Percentiles rank a stretch among this genome's conserved stretches.
Conservation (phyloP, 2,113 vertebrate species). For the Myodes glareolus region DNA sequence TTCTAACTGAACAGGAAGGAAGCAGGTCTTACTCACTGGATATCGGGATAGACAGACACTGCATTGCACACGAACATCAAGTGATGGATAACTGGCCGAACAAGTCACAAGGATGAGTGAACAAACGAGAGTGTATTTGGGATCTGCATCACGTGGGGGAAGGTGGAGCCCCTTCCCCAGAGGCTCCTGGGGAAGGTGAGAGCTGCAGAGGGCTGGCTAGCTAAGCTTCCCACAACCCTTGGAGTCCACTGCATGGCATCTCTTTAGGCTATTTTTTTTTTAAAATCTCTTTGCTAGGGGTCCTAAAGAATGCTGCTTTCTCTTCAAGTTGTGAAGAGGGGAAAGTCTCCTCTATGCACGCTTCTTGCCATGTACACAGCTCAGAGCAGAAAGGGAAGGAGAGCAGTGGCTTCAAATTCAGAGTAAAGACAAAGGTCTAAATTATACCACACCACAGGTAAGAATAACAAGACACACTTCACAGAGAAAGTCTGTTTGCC, state of each 20-base stretch:
- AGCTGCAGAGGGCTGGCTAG: not conserved
- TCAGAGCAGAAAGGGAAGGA: slow-evolving; percentile 60
- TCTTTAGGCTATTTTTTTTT: not conserved
- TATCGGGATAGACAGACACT: not conserved
- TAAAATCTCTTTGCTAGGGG: slow-evolving; percentile 15
- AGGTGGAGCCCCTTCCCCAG: not conserved
- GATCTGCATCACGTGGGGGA: not conserved
- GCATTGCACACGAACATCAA: not conserved
- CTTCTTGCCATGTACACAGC: slow-evolving; percentile 62
- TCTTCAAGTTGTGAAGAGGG: slow-evolving; percentile 43
- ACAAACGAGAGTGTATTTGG: not conserved
- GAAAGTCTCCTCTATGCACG: slow-evolving; percentile 60
- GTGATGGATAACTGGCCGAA: not conserved
- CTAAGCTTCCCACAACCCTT: not conserved
- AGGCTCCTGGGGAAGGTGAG: not conserved
- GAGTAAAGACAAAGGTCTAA: slow-evolving; percentile 70
- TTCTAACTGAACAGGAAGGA: not conserved
- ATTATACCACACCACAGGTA: slow-evolving; percentile 9
- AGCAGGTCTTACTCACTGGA: not conserved
- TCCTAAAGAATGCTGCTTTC: slow-evolving; percentile 54
- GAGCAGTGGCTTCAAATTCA: slow-evolving; percentile 60
- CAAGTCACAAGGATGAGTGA: not conserved
- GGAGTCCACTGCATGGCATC: not conserved
- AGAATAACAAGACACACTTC: slow-evolving; percentile 60
- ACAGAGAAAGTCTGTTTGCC: slow-evolving; percentile 59